Evolutionary conservation across 1,140 invertebrate species (phyloP).

Genomic region (Zaprionus davidi): DNA sequence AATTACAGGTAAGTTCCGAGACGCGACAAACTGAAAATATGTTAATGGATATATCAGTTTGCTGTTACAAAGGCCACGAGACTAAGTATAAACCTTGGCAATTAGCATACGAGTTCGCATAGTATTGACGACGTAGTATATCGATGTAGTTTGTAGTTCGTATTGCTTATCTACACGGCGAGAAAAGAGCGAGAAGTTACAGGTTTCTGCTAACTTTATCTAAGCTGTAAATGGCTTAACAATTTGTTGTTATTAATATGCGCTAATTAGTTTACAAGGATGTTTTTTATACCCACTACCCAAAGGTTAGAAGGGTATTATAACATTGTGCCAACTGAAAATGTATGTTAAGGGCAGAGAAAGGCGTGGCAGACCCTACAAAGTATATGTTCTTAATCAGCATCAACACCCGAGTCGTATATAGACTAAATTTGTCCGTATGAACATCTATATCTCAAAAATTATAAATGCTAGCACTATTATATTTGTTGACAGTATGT

Average conservation of each 20-base stretch:
- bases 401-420: no score
- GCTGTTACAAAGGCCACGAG: neutral
- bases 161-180: neutral
- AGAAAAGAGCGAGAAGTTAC: neutral
- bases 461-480: no score
- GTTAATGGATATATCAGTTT: neutral
- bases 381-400: no score
- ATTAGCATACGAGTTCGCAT: constrained; percentile 12
- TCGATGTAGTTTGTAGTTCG: neutral
- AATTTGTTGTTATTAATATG: neutral
- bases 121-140: neutral
- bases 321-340: no score
- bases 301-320: no score
- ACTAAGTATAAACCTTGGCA: constrained; percentile 21
- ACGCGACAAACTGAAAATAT: neutral
- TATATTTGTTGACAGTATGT: no score
- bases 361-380: no score
- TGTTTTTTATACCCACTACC: no score
- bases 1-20: constrained; percentile 59
- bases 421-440: no score
- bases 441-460: no score
- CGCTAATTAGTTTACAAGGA: neutral
- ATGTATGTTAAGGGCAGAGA: no score
- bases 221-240: neutral
- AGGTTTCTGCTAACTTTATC: no score